Conservation (phyloP, 1,140 invertebrate species). For the Macrotrachela quadricornifera region DNA sequence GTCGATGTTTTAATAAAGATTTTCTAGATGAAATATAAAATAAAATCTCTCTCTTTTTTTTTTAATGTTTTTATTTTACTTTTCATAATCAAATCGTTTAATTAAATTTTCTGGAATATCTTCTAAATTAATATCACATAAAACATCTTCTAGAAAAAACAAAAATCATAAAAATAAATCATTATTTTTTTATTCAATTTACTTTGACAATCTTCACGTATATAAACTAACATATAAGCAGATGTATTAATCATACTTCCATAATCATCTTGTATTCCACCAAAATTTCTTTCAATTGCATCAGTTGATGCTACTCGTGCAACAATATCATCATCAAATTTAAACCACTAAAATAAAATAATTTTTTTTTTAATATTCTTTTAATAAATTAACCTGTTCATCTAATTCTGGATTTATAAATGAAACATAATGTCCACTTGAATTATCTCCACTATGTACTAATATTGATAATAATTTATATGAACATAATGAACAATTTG, state of each 20-base stretch:
- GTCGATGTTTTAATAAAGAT: no score
- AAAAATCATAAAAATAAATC: no score
- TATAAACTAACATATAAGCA: slow-evolving; percentile 99
- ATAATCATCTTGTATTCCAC: slow-evolving; percentile 62
- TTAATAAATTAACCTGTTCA: slow-evolving; percentile 15
- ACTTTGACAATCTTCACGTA: slow-evolving; percentile 39
- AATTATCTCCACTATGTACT: slow-evolving; percentile 98
- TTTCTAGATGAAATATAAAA: no score
- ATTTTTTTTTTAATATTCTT: no score
- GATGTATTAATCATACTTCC: slow-evolving; percentile 87
- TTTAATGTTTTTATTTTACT: no score
- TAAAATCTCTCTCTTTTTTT: no score
- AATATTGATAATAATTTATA: slow-evolving; percentile 95
- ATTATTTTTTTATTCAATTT: no score
- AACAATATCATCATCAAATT: slow-evolving; percentile 98
- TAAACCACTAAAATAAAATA: slow-evolving; percentile 59
- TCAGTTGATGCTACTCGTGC: slow-evolving; percentile 81
- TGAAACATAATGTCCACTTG: slow-evolving; percentile 97
- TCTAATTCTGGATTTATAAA: slow-evolving; percentile 95
- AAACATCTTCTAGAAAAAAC: no score
- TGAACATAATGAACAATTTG: slow-evolving; percentile 47
- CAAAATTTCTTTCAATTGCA: slow-evolving; percentile 92
- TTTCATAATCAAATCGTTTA: no score
- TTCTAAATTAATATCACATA: no score
- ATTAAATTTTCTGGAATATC: no score